These are phyloP conservation scores for Sorex maritimensis DNA, from an alignment of 2,797 vertebrate genomes.

Conservation along the genomic window DNA sequence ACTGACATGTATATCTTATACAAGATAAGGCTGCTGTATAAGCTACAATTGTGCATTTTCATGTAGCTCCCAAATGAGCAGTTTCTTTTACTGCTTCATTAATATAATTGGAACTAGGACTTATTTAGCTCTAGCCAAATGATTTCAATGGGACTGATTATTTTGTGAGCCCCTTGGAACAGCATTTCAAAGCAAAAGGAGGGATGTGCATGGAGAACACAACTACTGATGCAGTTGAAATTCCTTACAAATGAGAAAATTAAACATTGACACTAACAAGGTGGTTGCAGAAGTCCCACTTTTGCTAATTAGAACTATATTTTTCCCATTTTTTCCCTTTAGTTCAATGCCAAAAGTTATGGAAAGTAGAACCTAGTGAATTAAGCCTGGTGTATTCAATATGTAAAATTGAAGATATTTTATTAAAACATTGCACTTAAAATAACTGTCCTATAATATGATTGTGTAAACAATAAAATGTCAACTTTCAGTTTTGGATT, in stretches of 20 bases:
- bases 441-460: neutral
- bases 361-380: neutral
- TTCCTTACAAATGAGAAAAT: constrained; percentile 55
- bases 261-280: constrained; percentile 60
- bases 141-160: constrained; percentile 66
- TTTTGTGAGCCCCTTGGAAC: constrained; percentile 19
- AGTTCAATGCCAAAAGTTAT: neutral
- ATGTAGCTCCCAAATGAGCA: constrained; percentile 19
- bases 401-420: constrained; percentile 18
- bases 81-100: constrained; percentile 55
- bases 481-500: neutral
- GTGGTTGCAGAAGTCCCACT: neutral
- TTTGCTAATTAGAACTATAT: neutral
- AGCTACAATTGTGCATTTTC: neutral
- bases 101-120: constrained; percentile 59
- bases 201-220: neutral
- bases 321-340: neutral
- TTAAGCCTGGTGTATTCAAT: neutral
- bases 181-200: constrained; percentile 29
- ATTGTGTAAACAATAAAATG: neutral
- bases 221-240: constrained; percentile 33
- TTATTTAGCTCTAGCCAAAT: constrained; percentile 44
- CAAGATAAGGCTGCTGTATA: neutral
- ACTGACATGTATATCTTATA: neutral
- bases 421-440: neutral